phyloP scores from a whole-genome alignment of 2,113 vertebrate genomes.

The Myocastor coypus region DNA sequence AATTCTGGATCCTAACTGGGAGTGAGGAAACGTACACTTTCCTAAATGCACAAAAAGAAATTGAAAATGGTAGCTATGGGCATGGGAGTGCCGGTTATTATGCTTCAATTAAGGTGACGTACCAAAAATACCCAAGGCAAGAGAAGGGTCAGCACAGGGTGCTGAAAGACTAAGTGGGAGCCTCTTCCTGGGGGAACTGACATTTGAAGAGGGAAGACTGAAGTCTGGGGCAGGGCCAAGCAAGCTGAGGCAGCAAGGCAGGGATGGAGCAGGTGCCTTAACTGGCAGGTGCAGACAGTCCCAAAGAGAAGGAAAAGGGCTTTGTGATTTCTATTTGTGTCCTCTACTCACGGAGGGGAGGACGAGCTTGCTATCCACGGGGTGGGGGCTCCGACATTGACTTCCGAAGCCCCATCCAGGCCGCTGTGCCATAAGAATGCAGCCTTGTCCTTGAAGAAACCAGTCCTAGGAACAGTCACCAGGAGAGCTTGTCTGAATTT shows the following conservation, averaged over 20 bases:
- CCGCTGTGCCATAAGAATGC: neutral
- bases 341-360: neutral
- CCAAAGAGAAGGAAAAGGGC: neutral
- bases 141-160: neutral
- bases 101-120: neutral
- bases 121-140: neutral
- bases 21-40: neutral
- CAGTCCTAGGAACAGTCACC: fast-evolving
- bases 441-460: neutral
- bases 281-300: neutral
- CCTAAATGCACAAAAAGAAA: neutral
- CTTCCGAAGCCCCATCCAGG: neutral
- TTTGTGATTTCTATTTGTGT: neutral
- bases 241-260: neutral
- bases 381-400: neutral
- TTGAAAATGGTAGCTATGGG: neutral
- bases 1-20: neutral
- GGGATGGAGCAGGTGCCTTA: neutral
- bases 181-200: neutral
- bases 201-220: neutral
- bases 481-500: neutral
- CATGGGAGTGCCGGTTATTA: neutral
- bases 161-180: neutral
- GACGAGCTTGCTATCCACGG: neutral
- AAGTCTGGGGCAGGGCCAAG: neutral